Conservation (phyloP, 2,888 invertebrate genomes). For the Nomada goodeniana region DNA sequence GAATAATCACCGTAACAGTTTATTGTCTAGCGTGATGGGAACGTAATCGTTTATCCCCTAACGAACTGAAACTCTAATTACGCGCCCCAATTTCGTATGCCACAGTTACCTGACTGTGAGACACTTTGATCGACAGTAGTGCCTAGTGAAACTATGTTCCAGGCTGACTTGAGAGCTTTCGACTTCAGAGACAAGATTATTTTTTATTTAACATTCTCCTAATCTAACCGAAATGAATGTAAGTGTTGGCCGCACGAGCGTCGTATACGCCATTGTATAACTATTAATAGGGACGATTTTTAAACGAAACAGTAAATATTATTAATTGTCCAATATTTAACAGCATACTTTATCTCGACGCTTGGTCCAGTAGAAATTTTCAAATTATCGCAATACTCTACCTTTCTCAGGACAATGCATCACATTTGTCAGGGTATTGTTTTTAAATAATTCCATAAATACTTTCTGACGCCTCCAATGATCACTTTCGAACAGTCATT, state of each 20-base stretch:
- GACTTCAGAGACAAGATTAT: too few relatives aligned
- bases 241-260: too few relatives aligned
- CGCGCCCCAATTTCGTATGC: constrained; percentile 25
- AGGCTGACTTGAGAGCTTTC: neutral
- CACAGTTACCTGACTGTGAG: neutral
- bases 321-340: neutral
- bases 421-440: neutral
- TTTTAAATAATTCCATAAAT: neutral
- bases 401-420: constrained; percentile 2
- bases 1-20: constrained; percentile 23
- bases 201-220: too few relatives aligned
- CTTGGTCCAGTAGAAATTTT: neutral
- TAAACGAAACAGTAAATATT: too few relatives aligned
- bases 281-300: too few relatives aligned
- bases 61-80: constrained; percentile 43
- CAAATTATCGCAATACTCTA: constrained; percentile 13
- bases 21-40: constrained; percentile 33
- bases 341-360: neutral
- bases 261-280: too few relatives aligned
- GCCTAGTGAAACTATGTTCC: neutral
- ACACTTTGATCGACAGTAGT: neutral
- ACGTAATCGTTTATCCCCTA: constrained; percentile 53
- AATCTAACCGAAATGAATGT: too few relatives aligned
- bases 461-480: neutral
- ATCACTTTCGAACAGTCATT: neutral